Evolutionary conservation across 2,113 vertebrate genomes (phyloP).

Genomic region (Halichoerus grypus): DNA sequence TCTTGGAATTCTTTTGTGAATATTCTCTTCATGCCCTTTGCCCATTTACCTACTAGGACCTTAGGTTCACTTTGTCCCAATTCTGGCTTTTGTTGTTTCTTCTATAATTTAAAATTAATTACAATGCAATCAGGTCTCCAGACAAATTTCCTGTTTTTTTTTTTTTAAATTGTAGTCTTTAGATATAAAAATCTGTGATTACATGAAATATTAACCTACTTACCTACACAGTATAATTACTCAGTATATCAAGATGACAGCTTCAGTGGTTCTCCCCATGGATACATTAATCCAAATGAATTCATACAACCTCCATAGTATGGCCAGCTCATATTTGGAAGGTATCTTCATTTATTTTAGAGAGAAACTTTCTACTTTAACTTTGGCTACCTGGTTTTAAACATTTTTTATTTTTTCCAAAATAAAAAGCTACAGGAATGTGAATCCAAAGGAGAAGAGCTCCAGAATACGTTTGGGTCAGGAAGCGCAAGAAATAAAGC

Average conservation of each 20-base stretch:
- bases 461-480: not conserved
- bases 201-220: not conserved
- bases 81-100: slow-evolving; percentile 42
- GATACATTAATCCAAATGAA: not conserved
- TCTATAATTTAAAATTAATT: slow-evolving; percentile 17
- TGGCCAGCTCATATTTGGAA: not conserved
- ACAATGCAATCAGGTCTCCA: not conserved
- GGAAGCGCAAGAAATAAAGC: slow-evolving; percentile 28
- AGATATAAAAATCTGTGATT: not conserved
- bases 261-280: not conserved
- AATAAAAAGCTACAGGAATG: not conserved
- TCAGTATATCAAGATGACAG: not conserved
- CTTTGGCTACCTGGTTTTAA: slow-evolving; percentile 11
- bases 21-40: not conserved
- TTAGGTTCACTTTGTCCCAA: not conserved
- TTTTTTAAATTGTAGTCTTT: not conserved
- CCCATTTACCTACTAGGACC: not conserved
- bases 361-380: slow-evolving; percentile 9
- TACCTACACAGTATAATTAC: not conserved
- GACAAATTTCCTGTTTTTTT: not conserved
- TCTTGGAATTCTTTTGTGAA: not conserved
- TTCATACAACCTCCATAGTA: not conserved
- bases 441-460: slow-evolving; percentile 21
- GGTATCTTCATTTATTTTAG: not conserved
- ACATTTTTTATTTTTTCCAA: not conserved